A percentile compares a stretch with the other conserved stretches of the same genome.
These are phyloP conservation scores for Drosophila sordidula DNA, from an alignment of 2,888 invertebrate genomes.

Conservation along the genomic window DNA sequence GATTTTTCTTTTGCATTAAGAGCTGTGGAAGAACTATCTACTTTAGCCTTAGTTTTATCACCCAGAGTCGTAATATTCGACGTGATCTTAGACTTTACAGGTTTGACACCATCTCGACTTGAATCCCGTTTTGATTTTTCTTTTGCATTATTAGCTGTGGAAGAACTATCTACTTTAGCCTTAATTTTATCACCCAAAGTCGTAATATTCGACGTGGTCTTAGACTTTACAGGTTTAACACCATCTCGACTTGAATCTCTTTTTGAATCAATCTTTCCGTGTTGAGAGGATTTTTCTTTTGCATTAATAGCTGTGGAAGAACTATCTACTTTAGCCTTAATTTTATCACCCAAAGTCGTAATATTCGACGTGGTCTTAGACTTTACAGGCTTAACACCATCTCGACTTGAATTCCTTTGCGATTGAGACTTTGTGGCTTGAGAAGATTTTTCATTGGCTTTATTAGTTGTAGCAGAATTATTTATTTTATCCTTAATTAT, in stretches of 20 bases:
- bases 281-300: not conserved
- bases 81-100: no score
- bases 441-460: no score
- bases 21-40: not conserved
- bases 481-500: no score
- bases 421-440: no score
- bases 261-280: not conserved
- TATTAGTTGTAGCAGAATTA: no score
- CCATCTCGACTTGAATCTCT: not conserved
- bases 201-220: no score
- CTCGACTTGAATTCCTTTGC: no score
- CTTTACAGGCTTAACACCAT: no score
- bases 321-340: not conserved
- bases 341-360: not conserved
- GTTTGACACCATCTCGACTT: no score
- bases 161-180: not conserved
- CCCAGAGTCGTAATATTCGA: no score
- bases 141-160: not conserved
- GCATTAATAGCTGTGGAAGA: not conserved
- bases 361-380: no score
- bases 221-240: no score
- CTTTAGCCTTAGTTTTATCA: not conserved
- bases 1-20: not conserved
- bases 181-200: not conserved
- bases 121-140: not conserved